These are phyloP conservation scores for Tetragnatha montana DNA, from an alignment of 2,888 invertebrate genomes.

Conservation along the genomic window DNA sequence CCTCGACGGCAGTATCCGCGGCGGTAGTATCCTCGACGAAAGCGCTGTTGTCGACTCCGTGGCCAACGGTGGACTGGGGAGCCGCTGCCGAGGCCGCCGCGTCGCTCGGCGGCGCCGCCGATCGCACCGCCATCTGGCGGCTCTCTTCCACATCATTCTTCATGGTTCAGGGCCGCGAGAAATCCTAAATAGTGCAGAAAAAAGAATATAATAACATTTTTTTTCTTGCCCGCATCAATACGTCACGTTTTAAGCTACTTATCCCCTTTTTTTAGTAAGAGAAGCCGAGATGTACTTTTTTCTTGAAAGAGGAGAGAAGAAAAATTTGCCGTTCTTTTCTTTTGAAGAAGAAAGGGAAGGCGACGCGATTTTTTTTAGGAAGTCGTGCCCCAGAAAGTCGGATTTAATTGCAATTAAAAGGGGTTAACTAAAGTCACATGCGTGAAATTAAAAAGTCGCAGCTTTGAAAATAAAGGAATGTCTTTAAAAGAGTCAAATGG, in stretches of 20 bases:
- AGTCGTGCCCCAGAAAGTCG: neutral
- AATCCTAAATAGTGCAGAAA: slow-evolving; percentile 68
- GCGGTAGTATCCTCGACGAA: slow-evolving; percentile 9
- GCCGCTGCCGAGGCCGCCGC: neutral
- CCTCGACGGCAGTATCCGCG: slow-evolving; percentile 23
- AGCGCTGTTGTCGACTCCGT: slow-evolving; percentile 55
- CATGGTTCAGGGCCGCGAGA: slow-evolving; percentile 27
- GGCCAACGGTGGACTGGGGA: slow-evolving; percentile 47
- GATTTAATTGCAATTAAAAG: neutral
- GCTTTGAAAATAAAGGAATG: no score
- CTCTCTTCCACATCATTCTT: slow-evolving; percentile 35
- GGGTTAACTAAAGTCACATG: neutral
- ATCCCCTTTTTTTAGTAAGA: slow-evolving; percentile 34
- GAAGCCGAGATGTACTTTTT: slow-evolving; percentile 39
- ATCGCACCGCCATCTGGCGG: slow-evolving; percentile 67
- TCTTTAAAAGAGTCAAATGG: no score
- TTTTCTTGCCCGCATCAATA: slow-evolving; percentile 23
- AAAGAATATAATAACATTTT: slow-evolving; percentile 17
- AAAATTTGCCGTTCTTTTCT: neutral
- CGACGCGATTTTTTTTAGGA: neutral
- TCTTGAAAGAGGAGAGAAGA: neutral
- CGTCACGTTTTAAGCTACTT: slow-evolving; percentile 9
- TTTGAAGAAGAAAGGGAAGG: neutral
- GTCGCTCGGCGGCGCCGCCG: slow-evolving; percentile 4
- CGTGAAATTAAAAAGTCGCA: neutral